Evolutionary conservation across 2,797 vertebrate species (phyloP).

Genomic region (Meriones psammophilus): DNA sequence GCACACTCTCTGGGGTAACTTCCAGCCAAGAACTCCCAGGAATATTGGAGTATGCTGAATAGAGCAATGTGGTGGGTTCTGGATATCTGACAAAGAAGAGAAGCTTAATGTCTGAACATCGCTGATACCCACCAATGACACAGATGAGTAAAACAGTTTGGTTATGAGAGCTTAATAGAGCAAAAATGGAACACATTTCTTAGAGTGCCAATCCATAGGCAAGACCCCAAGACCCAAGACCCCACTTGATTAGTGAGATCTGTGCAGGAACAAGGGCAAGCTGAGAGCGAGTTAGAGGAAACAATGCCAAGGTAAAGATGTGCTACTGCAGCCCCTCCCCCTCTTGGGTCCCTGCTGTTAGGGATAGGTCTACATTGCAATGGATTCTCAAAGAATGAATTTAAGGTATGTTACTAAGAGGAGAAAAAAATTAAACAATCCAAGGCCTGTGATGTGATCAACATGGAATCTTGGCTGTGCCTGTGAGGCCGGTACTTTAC

Average conservation of each 20-base stretch:
- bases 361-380: neutral
- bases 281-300: no score
- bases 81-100: neutral
- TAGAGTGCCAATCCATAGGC: neutral
- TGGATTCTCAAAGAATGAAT: neutral
- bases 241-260: neutral
- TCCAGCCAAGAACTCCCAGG: no score
- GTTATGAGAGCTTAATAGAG: constrained; percentile 57
- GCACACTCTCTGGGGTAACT: fast-evolving
- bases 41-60: neutral
- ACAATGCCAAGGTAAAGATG: fast-evolving
- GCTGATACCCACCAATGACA: constrained; percentile 14
- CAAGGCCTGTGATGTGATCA: neutral
- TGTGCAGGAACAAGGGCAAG: fast-evolving
- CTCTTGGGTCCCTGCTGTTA: neutral
- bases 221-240: neutral
- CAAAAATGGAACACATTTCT: constrained; percentile 61
- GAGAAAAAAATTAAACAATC: neutral
- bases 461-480: fast-evolving
- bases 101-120: neutral
- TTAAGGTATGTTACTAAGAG: neutral
- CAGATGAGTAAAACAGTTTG: constrained; percentile 54
- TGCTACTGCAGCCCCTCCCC: fast-evolving
- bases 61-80: neutral
- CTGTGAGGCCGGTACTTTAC: fast-evolving